These are phyloP conservation scores for Crotalus tigris DNA, from an alignment of 2,113 vertebrate species.

Conservation along the genomic window DNA sequence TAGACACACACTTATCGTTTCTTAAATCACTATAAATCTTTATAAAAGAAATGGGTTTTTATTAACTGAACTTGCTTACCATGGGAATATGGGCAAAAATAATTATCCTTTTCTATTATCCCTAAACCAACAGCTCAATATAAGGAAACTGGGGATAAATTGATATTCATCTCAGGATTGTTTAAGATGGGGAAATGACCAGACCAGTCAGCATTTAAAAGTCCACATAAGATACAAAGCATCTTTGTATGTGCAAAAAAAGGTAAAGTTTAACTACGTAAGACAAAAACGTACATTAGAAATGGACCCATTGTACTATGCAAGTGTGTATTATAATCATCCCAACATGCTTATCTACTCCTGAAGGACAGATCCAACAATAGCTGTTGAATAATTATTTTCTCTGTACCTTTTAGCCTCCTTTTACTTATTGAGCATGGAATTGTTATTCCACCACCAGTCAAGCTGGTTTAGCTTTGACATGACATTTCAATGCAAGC, in stretches of 20 bases:
- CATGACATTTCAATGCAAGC: not conserved
- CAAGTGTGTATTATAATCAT: not conserved
- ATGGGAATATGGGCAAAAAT: not conserved
- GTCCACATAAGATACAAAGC: not conserved
- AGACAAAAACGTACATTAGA: not conserved
- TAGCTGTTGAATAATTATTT: not conserved
- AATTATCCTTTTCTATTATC: not conserved
- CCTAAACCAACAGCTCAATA: not conserved
- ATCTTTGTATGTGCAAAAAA: not conserved
- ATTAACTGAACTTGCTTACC: not conserved
- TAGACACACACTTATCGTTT: not conserved
- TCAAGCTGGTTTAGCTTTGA: not conserved
- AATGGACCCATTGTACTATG: not conserved
- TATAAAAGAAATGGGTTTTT: not conserved
- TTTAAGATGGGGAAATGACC: not conserved
- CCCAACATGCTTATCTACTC: not conserved
- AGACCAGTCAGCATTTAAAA: not conserved
- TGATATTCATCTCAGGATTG: not conserved
- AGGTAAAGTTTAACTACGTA: not conserved
- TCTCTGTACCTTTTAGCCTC: not conserved
- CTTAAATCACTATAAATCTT: not conserved
- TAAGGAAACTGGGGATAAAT: not conserved
- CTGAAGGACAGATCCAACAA: not conserved
- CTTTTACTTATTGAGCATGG: not conserved
- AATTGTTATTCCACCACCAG: not conserved